Evolutionary conservation across 2,797 vertebrate species (phyloP), one percentile per base, ranked within the genome.

Genomic region (Ataeniobius toweri): DNA sequence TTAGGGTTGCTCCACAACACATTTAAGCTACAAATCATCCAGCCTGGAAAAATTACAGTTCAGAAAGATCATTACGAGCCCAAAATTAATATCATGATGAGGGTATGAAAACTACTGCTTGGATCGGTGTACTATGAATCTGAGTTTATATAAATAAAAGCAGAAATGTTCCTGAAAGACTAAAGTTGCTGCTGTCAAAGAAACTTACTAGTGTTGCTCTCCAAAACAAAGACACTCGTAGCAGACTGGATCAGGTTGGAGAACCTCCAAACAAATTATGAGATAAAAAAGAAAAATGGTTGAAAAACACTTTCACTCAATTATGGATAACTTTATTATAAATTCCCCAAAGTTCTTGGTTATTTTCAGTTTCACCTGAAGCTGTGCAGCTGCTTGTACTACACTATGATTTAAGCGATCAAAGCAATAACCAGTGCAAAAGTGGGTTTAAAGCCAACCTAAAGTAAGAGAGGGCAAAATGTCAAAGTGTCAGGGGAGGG

Each of bases 171-270:
- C 28, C 44, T 58, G 61, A 44, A 83, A 55, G 20, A 44, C 39
- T 61, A 0, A 63, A 77, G 13, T 65, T 83, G 41, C 48, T 69
- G 46, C 69, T 74, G 56, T 9, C 46, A 76, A 71, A 28, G 71
- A 81, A 36, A 36, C 31, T 31, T 31, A 31, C 36, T 36, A 36
- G 36, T 36, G 36, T 36, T 36, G 36, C 82, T 83, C 68, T 72
- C 61, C 75, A 85, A 88, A 92, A 89, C 72, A 86, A 74, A 82
- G 77, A 72, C 61, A 3, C 13, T 84, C 80, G 81, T 79, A 88
- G 81, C 86, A 91, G 89, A 91, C 88, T 24, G 89, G 88, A 93
- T 89, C 73, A 80, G 83, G 68, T 22, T 44, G 39, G 77, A 46
- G 81, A 83, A 78, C 76, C 75, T 80, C 73, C 50, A 80, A 90